Evolutionary conservation across 2,888 invertebrate genomes (phyloP), one percentile per base, ranked within the genome.

Genomic region (Epistrophe grossulariae): DNA sequence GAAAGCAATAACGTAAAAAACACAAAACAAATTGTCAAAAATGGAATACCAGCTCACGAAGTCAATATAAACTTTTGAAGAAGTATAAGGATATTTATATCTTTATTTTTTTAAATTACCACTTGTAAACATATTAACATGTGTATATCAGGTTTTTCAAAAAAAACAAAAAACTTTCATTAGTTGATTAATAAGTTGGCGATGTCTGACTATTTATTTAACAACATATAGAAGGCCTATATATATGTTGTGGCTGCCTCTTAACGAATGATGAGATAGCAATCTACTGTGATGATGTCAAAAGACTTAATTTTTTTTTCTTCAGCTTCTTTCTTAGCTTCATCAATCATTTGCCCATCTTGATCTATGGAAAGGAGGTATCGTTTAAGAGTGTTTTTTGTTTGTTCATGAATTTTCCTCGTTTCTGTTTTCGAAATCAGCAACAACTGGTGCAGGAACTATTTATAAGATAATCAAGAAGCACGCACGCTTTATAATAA

Each of bases 131-230:
- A 68, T 31, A 31, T 62, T 79, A n/a, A n/a, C n/a, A n/a, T 43
- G 74, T 48, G 74, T 83, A 79, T 64, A 79, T 84, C 83, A 70
- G 70, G 79, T 79, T 84, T 79, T 50, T 2, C 10, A 0, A 35
- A 60, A 62, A 66, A 74, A 79, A 79, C 79, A 40, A 72, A 74
- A 79, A 79, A 84, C 84, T 76, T 84, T 84, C 84, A 79, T 84
- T 76, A 71, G 79, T 76, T 79, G 84, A 84, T 76, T 74, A 76
- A 76, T 84, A 84, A 71, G 79, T 79, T 48, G 79, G 35, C 74
- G 79, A 83, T 74, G 74, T 24, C 73, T 31, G 28, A 17, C 66
- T 48, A 83, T 79, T 79, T 79, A 70, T 62, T 55, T 45, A 79
- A 43, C 50, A 45, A 43, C 59, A 31, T 28, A 5, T 24, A 78